Percentiles rank a stretch among this genome's conserved stretches.
These are phyloP conservation scores for Lampropteryx suffumata DNA, from an alignment of 2,888 invertebrate genomes.

Conservation along the genomic window DNA sequence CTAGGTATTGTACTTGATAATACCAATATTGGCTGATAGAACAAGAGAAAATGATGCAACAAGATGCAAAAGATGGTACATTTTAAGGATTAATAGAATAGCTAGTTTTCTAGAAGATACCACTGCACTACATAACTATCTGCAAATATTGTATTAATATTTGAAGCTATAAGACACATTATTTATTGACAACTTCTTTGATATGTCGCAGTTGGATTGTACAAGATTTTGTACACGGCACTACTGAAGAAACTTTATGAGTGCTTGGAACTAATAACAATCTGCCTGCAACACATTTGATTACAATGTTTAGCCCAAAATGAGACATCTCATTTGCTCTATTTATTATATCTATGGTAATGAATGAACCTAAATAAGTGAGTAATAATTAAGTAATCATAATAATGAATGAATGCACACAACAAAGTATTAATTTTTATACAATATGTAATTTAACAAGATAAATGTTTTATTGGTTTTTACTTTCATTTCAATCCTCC, in stretches of 20 bases:
- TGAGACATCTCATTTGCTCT: slow-evolving; percentile 41
- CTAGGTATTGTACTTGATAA: slow-evolving; percentile 37
- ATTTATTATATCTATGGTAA: slow-evolving; percentile 9
- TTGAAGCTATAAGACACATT: slow-evolving; percentile 23
- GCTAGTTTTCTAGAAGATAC: slow-evolving; percentile 24
- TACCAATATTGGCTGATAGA: slow-evolving; percentile 41
- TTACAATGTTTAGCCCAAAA: slow-evolving; percentile 41
- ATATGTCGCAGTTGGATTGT: slow-evolving; percentile 19
- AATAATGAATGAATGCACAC: slow-evolving; percentile 8
- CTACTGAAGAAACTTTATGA: slow-evolving; percentile 3
- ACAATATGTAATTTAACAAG: no score
- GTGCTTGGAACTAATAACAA: slow-evolving; percentile 19
- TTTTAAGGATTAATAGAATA: slow-evolving; percentile 26
- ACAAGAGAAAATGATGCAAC: slow-evolving; percentile 44
- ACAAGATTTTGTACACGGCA: neutral
- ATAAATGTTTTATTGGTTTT: no score
- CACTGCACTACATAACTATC: slow-evolving; percentile 31
- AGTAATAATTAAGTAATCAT: no score
- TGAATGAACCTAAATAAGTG: no score
- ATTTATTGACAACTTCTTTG: slow-evolving; percentile 13
- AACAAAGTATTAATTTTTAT: neutral
- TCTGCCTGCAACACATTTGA: slow-evolving; percentile 27
- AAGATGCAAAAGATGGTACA: slow-evolving; percentile 51
- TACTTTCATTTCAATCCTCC: no score
- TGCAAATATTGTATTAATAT: slow-evolving; percentile 38